phyloP scores from a whole-genome alignment of 2,888 invertebrate species.

The Operophtera brumata region DNA sequence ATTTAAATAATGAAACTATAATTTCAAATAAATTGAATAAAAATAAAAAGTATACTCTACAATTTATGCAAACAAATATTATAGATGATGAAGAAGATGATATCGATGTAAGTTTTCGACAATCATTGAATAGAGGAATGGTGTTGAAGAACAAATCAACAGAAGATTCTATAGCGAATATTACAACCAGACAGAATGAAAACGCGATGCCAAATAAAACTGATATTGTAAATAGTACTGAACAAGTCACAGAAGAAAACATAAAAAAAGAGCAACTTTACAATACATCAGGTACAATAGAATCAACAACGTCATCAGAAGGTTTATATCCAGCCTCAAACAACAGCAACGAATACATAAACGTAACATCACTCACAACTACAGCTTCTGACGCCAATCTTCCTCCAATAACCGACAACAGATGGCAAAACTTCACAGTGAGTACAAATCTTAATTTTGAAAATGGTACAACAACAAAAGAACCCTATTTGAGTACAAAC shows the following conservation, averaged over 20 bases:
- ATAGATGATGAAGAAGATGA: slow-evolving; percentile 32
- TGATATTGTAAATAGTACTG: background rate
- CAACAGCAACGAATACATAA: slow-evolving; percentile 15
- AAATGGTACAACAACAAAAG: slow-evolving; percentile 26
- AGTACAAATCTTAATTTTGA: slow-evolving; percentile 24
- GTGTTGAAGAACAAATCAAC: slow-evolving; percentile 8
- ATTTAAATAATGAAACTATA: background rate
- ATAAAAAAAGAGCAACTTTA: background rate
- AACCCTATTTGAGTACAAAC: slow-evolving; percentile 32
- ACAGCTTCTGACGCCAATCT: slow-evolving; percentile 25
- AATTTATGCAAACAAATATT: background rate
- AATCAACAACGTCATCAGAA: slow-evolving; percentile 8
- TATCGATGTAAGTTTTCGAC: slow-evolving; percentile 39
- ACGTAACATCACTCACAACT: slow-evolving; percentile 25
- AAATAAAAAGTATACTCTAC: slow-evolving; percentile 1
- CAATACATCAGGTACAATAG: slow-evolving; percentile 13
- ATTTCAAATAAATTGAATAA: background rate
- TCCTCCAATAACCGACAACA: slow-evolving; percentile 29
- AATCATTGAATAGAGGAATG: slow-evolving; percentile 38
- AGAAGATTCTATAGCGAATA: slow-evolving; percentile 1
- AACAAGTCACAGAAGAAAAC: slow-evolving; percentile 11
- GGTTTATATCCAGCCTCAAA: slow-evolving; percentile 19
- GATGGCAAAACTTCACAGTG: slow-evolving; percentile 45
- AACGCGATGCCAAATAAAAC: slow-evolving; percentile 10
- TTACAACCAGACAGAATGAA: background rate